These are phyloP conservation scores for Lithobates pipiens DNA, from an alignment of 2,797 vertebrate genomes.

Conservation along the genomic window DNA sequence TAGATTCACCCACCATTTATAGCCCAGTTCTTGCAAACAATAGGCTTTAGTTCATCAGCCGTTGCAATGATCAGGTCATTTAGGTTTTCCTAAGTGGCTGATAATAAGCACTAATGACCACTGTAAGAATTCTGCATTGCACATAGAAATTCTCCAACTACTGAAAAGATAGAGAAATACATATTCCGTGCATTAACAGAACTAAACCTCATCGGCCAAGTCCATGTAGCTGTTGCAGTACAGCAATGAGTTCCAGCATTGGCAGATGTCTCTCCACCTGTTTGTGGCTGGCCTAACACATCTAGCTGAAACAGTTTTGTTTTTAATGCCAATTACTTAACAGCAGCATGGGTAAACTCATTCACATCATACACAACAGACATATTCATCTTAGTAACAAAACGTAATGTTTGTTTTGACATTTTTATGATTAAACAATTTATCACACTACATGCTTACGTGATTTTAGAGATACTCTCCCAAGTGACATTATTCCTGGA, in stretches of 20 bases:
- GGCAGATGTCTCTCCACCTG: not conserved
- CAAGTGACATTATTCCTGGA: conserved; percentile 51
- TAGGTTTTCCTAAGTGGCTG: not conserved
- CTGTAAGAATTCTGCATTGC: not conserved
- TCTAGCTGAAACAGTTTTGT: conserved; percentile 25
- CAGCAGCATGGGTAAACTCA: conserved; percentile 18
- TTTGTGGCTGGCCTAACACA: not conserved
- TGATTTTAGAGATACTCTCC: conserved; percentile 48
- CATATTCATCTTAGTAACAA: conserved; percentile 30
- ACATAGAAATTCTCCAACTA: not conserved
- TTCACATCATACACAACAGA: conserved; percentile 33
- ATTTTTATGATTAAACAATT: conserved; percentile 64
- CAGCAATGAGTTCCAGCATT: not conserved
- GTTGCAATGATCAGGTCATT: not conserved
- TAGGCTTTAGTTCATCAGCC: no score
- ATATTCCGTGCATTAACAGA: not conserved
- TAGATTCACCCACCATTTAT: not conserved
- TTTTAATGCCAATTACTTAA: conserved; percentile 34
- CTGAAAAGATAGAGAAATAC: not conserved
- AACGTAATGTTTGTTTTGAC: conserved; percentile 58
- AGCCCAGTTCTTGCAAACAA: no score
- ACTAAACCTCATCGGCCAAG: not conserved
- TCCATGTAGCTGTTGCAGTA: not conserved
- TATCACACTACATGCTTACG: conserved; percentile 37
- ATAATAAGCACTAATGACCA: not conserved